A percentile compares a stretch with the other conserved stretches of the same genome.
phyloP scores from a whole-genome alignment of 2,797 vertebrate genomes.

The Hirundo rustica region DNA sequence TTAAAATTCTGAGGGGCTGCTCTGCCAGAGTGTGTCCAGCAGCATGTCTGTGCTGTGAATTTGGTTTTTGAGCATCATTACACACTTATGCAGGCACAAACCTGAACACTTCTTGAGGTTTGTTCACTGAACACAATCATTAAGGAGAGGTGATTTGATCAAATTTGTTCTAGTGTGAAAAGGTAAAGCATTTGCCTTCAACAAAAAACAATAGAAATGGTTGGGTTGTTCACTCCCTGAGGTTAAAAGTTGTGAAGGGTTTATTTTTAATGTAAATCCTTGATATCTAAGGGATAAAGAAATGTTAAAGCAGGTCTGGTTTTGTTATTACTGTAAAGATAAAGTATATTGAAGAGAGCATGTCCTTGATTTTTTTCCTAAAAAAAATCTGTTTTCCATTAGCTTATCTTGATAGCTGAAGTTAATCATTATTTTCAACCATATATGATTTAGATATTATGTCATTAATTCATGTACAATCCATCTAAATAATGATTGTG shows the following conservation, averaged over 20 bases:
- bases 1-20: not conserved
- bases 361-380: conserved; percentile 62
- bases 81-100: not conserved
- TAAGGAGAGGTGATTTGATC: not conserved
- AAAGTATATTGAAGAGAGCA: conserved; percentile 73
- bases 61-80: not conserved
- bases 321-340: conserved; percentile 76
- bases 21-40: not conserved
- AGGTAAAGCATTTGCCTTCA: not conserved
- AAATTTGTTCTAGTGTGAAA: not conserved
- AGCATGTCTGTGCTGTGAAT: not conserved
- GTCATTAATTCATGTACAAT: conserved; percentile 89
- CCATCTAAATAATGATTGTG: conserved; percentile 87
- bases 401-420: conserved; percentile 83
- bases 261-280: conserved; percentile 63
- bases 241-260: conserved; percentile 48
- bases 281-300: conserved; percentile 56
- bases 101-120: not conserved
- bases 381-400: conserved; percentile 78
- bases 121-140: not conserved
- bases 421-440: conserved; percentile 84
- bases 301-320: conserved; percentile 68
- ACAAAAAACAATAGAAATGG: not conserved
- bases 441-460: conserved; percentile 88
- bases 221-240: conserved; percentile 12